Base-by-base conservation (phyloP, 2,113 vertebrate species). In the Sarotherodon lohbergeri region DNA sequence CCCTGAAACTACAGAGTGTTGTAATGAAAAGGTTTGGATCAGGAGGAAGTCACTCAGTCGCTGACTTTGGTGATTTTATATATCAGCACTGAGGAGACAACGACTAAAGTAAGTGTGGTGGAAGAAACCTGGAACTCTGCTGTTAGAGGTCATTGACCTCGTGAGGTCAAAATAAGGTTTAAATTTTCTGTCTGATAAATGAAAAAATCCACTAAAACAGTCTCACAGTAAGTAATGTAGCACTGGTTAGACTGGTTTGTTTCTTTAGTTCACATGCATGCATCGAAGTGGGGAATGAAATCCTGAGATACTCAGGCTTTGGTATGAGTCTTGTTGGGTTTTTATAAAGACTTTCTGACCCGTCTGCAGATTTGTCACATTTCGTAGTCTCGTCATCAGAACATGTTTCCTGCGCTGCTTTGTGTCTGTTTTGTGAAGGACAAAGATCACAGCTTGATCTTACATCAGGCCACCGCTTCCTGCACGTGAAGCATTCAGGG, bases 381-480 rank as follows among this genome's bases (percentile, higher is more conserved):
- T 1, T 24, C 4, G 14, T 55, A 14, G 16, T 12, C 11, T 83
- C 59, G 27, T 16, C 12, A 10, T 86, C 36, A 24, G 10, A 6
- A 4, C 52, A 22, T 22, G 12, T 83, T 59, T 9, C 24, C 54
- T 61, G 12, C 66, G 50, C 32, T 66, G 76, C 41, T 78, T 46
- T 80, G 34, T 86, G 17, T 91, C 54, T 90, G 84, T 61, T 52
- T 59, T 92, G 63, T 94, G 92, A 93, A 92, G 92, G 93, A 94
- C 92, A 93, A 83, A 92, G 86, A 92, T 59, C 76, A 82, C 91
- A 88, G 87, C 90, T 91, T 86, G 83, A 81, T 93, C 88, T 39
- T 39, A 29, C 86, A 84, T 90, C 73, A 87, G 84, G 59, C 88
- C 86, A 76, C 50, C 43, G 46, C 56, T 73, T 88, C 88, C 82